A percentile compares a stretch with the other conserved stretches of the same genome.
Conservation (phyloP, 1,140 invertebrate genomes). For the Delia radicum region DNA sequence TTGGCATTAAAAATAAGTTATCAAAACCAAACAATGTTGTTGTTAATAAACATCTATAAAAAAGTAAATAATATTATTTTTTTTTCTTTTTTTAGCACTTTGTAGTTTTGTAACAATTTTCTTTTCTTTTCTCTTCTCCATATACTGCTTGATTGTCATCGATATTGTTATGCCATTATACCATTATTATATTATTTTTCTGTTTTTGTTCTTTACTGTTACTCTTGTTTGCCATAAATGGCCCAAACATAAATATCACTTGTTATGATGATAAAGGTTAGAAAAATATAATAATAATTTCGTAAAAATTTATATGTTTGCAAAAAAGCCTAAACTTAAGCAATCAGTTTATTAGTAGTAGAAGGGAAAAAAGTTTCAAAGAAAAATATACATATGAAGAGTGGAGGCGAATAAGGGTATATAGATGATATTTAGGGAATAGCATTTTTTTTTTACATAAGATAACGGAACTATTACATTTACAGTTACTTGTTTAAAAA, state of each 20-base stretch:
- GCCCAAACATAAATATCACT: background rate
- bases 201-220: background rate
- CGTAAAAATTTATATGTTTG: no score
- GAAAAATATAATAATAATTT: background rate
- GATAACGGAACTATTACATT: no score
- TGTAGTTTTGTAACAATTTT: background rate
- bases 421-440: no score
- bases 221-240: constrained; percentile 1
- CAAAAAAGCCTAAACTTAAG: background rate
- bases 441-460: no score
- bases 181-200: background rate
- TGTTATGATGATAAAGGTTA: constrained; percentile 9
- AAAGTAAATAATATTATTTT: background rate
- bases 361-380: no score
- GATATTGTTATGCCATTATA: constrained; percentile 16
- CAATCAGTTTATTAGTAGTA: background rate
- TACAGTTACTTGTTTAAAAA: no score
- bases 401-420: no score
- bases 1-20: constrained; percentile 6
- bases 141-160: background rate
- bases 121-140: background rate
- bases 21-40: constrained; percentile 17
- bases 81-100: background rate
- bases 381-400: no score
- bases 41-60: constrained; percentile 19